These are phyloP conservation scores for Sylvilagus floridanus DNA, from an alignment of 2,797 vertebrate species.

Conservation along the genomic window DNA sequence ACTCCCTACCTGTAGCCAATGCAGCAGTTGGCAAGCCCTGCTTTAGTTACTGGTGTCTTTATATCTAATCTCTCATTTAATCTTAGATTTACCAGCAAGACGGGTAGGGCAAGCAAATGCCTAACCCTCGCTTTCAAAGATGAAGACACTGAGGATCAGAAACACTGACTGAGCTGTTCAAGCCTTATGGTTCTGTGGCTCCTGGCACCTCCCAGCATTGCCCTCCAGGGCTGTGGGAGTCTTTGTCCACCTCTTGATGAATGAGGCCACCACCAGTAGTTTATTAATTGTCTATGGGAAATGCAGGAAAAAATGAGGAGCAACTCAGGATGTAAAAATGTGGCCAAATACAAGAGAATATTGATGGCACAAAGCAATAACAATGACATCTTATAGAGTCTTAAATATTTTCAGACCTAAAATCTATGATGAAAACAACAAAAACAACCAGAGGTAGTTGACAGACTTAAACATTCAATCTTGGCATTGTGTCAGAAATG, in stretches of 20 bases:
- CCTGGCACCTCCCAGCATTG: neutral
- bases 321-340: neutral
- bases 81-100: neutral
- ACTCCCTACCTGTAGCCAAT: neutral
- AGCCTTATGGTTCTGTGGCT: neutral
- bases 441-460: neutral
- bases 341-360: neutral
- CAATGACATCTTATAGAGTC: neutral
- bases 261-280: neutral
- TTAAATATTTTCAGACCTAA: constrained; percentile 25
- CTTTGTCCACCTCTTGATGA: neutral
- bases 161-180: neutral
- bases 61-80: constrained; percentile 11
- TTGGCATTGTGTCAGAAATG: constrained; percentile 1
- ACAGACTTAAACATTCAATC: neutral
- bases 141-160: neutral
- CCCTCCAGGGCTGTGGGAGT: neutral
- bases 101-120: neutral
- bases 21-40: neutral
- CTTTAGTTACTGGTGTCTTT: neutral
- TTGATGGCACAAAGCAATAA: neutral
- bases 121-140: neutral
- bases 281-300: neutral
- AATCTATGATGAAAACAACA: constrained; percentile 3
- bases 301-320: neutral